These are phyloP conservation scores for Amiota minor DNA, from an alignment of 2,888 invertebrate species.

Conservation along the genomic window DNA sequence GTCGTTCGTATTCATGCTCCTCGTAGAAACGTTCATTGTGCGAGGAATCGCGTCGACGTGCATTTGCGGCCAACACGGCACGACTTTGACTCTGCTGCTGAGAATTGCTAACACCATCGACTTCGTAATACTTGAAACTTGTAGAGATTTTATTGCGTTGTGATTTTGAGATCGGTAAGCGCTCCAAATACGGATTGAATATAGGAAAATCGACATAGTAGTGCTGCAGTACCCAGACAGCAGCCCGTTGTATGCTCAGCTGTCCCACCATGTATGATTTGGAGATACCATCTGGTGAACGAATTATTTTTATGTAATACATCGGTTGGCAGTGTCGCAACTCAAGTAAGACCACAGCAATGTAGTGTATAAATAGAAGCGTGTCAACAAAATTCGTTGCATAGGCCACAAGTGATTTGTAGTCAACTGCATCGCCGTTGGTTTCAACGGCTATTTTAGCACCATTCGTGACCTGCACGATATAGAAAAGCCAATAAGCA, in stretches of 20 bases:
- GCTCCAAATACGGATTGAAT: slow-evolving; percentile 96
- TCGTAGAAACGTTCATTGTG: slow-evolving; percentile 99
- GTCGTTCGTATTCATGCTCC: slow-evolving; percentile 95
- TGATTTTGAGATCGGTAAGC: slow-evolving; percentile 89
- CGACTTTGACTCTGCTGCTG: slow-evolving; percentile 82
- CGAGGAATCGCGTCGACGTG: slow-evolving; percentile 88
- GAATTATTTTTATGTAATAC: slow-evolving; percentile 90
- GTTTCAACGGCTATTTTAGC: slow-evolving; percentile 83
- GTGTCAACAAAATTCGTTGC: slow-evolving; percentile 95
- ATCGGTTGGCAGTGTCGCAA: slow-evolving; percentile 92
- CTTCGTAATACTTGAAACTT: slow-evolving; percentile 97
- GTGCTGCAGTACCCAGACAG: slow-evolving; percentile 93
- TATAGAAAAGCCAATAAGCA: slow-evolving; percentile 98
- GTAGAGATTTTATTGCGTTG: slow-evolving; percentile 82
- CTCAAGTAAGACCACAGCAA: slow-evolving; percentile 94
- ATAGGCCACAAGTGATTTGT: slow-evolving; percentile 91
- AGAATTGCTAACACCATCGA: slow-evolving; percentile 85
- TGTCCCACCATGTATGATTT: slow-evolving; percentile 91
- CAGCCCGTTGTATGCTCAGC: slow-evolving; percentile 94
- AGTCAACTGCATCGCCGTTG: slow-evolving; percentile 86
- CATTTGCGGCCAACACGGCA: slow-evolving; percentile 82
- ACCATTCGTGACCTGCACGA: slow-evolving; percentile 88
- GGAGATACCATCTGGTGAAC: slow-evolving; percentile 96
- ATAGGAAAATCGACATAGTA: slow-evolving; percentile 97
- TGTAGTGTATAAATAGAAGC: slow-evolving; percentile 93